phyloP scores from a whole-genome alignment of 1,140 invertebrate species.

The Apis laboriosa region DNA sequence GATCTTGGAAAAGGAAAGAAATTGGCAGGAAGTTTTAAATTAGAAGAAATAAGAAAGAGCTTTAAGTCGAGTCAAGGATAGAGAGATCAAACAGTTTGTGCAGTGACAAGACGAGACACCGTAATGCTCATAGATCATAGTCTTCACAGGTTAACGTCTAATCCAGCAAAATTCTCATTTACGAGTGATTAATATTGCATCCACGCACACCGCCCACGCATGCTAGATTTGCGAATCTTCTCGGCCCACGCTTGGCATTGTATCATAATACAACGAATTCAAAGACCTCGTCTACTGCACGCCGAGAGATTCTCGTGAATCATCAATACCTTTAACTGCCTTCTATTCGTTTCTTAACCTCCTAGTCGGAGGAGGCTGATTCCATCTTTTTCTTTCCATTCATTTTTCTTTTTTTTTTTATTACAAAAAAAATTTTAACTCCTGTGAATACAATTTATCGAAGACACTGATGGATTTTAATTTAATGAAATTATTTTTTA shows the following conservation, averaged over 20 bases:
- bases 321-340: slow-evolving; percentile 53
- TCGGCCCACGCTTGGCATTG: slow-evolving; percentile 41
- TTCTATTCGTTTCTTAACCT: slow-evolving; percentile 44
- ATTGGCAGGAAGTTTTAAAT: neutral
- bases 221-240: slow-evolving; percentile 49
- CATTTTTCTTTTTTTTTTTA: neutral
- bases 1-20: too few species aligned
- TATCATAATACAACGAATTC: slow-evolving; percentile 51
- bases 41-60: neutral
- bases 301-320: slow-evolving; percentile 53
- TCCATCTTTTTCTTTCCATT: neutral
- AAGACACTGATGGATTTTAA: too few species aligned
- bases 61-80: neutral
- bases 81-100: neutral
- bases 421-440: neutral
- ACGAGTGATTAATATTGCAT: slow-evolving; percentile 56
- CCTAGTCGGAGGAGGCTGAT: neutral
- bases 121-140: neutral
- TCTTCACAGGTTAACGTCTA: slow-evolving; percentile 21
- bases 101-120: neutral
- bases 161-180: slow-evolving; percentile 52
- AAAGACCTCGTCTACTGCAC: slow-evolving; percentile 41
- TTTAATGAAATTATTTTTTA: too few species aligned
- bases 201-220: slow-evolving; percentile 48
- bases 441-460: too few species aligned